Evolutionary conservation across 2,797 vertebrate species (phyloP).

Genomic region (Coreius guichenoti): DNA sequence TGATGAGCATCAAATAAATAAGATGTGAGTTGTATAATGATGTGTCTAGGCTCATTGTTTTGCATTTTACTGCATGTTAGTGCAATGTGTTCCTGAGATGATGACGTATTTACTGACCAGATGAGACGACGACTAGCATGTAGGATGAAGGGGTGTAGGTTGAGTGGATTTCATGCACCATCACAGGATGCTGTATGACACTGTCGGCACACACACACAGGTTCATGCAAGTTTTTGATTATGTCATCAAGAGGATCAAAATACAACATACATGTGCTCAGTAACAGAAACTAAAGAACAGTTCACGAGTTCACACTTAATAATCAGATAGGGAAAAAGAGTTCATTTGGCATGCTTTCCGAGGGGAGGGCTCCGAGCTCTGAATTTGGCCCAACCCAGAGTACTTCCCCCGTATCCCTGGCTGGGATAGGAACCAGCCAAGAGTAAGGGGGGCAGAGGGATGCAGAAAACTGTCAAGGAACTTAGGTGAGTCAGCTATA

Average conservation of each 20-base stretch:
- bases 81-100: not conserved
- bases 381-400: not conserved
- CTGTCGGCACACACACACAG: conserved; percentile 37
- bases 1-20: not conserved
- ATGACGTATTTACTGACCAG: conserved; percentile 50
- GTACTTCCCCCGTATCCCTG: not conserved
- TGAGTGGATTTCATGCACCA: conserved; percentile 51
- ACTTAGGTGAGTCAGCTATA: not conserved
- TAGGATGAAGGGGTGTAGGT: conserved; percentile 51
- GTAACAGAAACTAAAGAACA: not conserved
- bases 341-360: not conserved
- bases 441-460: not conserved
- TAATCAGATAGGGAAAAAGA: not conserved
- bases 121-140: conserved; percentile 59
- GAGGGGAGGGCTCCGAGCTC: not conserved
- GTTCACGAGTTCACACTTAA: not conserved
- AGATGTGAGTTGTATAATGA: not conserved
- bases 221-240: not conserved
- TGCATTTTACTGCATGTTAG: not conserved
- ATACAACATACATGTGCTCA: not conserved
- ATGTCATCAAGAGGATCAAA: not conserved
- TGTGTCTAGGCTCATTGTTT: not conserved
- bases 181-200: conserved; percentile 53
- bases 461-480: not conserved
- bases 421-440: not conserved